Conservation (phyloP, 2,113 vertebrate species). For the Micronycteris hirsuta region DNA sequence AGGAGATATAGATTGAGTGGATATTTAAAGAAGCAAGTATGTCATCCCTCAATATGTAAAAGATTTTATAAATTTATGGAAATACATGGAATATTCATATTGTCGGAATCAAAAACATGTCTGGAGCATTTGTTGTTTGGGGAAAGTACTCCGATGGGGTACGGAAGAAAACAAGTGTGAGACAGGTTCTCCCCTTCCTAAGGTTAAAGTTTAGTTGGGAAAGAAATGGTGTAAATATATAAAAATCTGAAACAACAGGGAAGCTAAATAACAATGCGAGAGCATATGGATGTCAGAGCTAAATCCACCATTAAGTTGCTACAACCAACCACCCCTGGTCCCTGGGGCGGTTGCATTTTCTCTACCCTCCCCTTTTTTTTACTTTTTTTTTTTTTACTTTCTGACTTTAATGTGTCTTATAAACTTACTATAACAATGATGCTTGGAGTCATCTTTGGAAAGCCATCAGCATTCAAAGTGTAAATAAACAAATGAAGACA, state of each 20-base stretch:
- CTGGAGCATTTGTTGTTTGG: neutral
- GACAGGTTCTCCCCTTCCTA: neutral
- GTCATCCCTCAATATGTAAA: neutral
- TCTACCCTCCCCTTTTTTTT: neutral
- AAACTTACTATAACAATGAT: neutral
- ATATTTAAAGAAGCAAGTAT: conserved; percentile 28
- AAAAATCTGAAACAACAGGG: neutral
- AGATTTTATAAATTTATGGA: conserved; percentile 4
- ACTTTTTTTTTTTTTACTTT: neutral
- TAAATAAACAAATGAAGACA: neutral
- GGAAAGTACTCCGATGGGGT: neutral
- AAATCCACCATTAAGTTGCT: neutral
- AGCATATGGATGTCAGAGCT: neutral
- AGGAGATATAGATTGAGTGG: conserved; percentile 3
- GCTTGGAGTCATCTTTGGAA: conserved; percentile 22
- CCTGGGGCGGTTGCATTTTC: neutral
- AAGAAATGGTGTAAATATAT: neutral
- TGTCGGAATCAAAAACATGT: neutral
- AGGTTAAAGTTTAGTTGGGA: neutral
- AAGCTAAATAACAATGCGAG: neutral
- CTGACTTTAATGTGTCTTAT: neutral
- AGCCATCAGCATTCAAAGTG: neutral
- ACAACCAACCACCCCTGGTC: neutral
- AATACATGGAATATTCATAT: neutral
- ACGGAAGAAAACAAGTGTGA: neutral